These are phyloP conservation scores for Tetranychus cinnabarinus DNA, from an alignment of 1,140 invertebrate genomes.

Conservation along the genomic window DNA sequence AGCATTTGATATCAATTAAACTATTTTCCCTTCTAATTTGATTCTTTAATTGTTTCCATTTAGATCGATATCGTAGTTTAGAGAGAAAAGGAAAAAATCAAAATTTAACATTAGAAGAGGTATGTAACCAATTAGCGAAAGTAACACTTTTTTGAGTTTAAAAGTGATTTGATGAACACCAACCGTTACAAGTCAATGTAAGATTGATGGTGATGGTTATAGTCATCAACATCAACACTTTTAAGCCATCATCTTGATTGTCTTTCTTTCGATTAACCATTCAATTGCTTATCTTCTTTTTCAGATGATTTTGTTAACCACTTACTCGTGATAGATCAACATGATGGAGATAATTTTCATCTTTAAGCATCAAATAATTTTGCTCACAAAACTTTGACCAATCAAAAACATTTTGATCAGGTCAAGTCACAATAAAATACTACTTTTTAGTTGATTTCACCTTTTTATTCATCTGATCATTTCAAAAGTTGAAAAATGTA, in stretches of 20 bases:
- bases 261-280: neutral
- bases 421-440: too few relatives aligned
- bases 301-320: constrained; percentile 44
- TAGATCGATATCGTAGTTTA: constrained; percentile 41
- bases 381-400: too few relatives aligned
- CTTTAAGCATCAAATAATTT: too few relatives aligned
- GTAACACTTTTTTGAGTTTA: neutral
- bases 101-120: constrained; percentile 44
- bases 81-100: constrained; percentile 46
- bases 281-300: constrained; percentile 13
- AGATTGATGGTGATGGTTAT: too few relatives aligned
- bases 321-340: constrained; percentile 31
- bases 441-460: too few relatives aligned
- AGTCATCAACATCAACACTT: too few relatives aligned
- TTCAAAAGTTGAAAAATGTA: too few relatives aligned
- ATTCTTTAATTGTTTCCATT: constrained; percentile 15
- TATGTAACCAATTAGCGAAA: constrained; percentile 16
- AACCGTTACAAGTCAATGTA: too few relatives aligned
- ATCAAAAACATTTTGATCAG: too few relatives aligned
- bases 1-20: neutral
- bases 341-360: too few relatives aligned
- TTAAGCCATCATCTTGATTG: too few relatives aligned
- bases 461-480: too few relatives aligned
- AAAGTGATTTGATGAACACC: neutral
- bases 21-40: neutral